Evolutionary conservation across 2,888 invertebrate species (phyloP).

Genomic region (Drosophila anomelani): DNA sequence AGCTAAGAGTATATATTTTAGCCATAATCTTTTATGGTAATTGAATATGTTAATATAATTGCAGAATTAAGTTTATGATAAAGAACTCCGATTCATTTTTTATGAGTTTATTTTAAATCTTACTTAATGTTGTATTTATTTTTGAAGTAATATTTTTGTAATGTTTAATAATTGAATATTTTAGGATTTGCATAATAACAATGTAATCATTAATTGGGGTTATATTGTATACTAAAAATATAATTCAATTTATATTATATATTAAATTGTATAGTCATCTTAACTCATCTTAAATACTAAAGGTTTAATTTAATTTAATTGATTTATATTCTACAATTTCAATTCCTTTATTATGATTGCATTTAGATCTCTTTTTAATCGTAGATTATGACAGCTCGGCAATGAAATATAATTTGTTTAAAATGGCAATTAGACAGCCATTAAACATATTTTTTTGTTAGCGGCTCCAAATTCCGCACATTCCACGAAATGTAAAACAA

Average conservation of each 20-base stretch:
- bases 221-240: background rate
- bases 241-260: background rate
- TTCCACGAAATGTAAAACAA: constrained; percentile 45
- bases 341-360: background rate
- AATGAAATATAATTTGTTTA: constrained; percentile 25
- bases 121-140: background rate
- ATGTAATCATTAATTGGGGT: background rate
- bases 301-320: background rate
- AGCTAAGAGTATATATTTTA: too few relatives aligned
- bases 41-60: background rate
- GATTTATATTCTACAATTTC: background rate
- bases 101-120: background rate
- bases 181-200: background rate
- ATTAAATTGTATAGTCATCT: background rate
- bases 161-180: background rate
- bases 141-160: background rate
- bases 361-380: constrained; percentile 3
- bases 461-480: constrained; percentile 59
- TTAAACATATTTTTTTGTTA: constrained; percentile 45
- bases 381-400: constrained; percentile 4
- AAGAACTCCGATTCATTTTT: background rate
- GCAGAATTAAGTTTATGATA: background rate
- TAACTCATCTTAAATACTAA: background rate
- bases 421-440: constrained; percentile 40
- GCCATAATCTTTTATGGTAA: background rate